A percentile compares a stretch with the other conserved stretches of the same genome.
phyloP scores from a whole-genome alignment of 2,113 vertebrate genomes.

The Chascanopsetta lugubris region DNA sequence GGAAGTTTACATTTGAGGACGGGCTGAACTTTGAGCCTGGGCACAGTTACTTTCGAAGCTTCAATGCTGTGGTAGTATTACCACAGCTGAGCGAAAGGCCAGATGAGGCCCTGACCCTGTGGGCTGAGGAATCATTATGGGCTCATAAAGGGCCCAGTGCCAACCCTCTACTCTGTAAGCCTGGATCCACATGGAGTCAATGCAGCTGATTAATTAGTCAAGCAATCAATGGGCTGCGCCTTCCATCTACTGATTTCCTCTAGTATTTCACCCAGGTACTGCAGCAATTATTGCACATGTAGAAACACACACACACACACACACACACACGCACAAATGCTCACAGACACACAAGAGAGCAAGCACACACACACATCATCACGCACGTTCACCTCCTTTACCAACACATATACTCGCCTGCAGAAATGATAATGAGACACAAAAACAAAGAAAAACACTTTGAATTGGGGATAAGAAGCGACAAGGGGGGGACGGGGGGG shows the following conservation, averaged over 20 bases:
- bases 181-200: conserved; percentile 72
- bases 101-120: conserved; percentile 68
- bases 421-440: conserved; percentile 71
- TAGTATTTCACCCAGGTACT: conserved; percentile 63
- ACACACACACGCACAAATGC: conserved; percentile 20
- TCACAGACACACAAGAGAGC: not conserved
- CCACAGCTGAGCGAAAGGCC: conserved; percentile 61
- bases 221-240: conserved; percentile 76
- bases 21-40: conserved; percentile 24
- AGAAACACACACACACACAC: conserved; percentile 16
- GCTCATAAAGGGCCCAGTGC: conserved; percentile 72
- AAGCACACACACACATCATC: conserved; percentile 37
- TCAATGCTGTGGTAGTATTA: conserved; percentile 45
- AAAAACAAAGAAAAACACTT: conserved; percentile 73
- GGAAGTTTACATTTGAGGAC: conserved; percentile 33
- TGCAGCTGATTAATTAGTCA: conserved; percentile 81
- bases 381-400: conserved; percentile 37
- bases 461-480: conserved; percentile 70
- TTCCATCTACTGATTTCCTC: conserved; percentile 69
- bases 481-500: conserved; percentile 40
- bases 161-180: conserved; percentile 74
- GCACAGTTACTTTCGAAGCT: conserved; percentile 44
- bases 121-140: conserved; percentile 75
- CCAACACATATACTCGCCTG: conserved; percentile 44
- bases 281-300: conserved; percentile 62